Evolutionary conservation across 2,113 vertebrate species (phyloP), one percentile per base, ranked within the genome.

Genomic region (Myotis davidii): DNA sequence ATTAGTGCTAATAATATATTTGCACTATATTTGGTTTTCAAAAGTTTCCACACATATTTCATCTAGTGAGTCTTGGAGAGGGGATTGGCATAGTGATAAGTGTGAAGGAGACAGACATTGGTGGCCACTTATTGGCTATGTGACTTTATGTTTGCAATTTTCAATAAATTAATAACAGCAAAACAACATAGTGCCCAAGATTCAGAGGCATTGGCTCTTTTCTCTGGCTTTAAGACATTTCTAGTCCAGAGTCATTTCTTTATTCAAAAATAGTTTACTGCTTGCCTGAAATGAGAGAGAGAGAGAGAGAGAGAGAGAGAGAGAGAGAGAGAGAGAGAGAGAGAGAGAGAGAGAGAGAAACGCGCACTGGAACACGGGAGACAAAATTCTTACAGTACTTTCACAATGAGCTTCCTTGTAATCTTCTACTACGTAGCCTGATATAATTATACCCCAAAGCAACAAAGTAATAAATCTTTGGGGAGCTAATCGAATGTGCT

Each of bases 401-500:
- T 84, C 37, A 54, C 74, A 93, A 16, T 87, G 50, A 93, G 69
- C 29, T 93, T 79, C 79, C 74, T 64, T 92, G 84, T 16, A 42
- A 56, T 82, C 87, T 81, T 94, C 61, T 91, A 37, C 39, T 86
- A 42, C 5, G 48, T 65, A 52, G 56, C 6, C 48, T 84, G 74
- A 70, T 81, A 83, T 64, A 96, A 74, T 70, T 87, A 91, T 79
- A 67, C 74, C 73, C 84, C 74, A 93, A 86, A 97, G 81, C 50
- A 90, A 84, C 59, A 83, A 91, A 90, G 70, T 81, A 94, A 94
- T 76, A 95, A 91, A 94, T 91, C 88, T 96, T 91, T 81, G 37
- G 89, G 85, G 29, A 96, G 69, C 78, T 85, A 73, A 93, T 37
- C 95, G 54, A 76, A 67, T 91, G 64, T 93, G 83, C 37, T 93